Evolutionary conservation across 2,888 invertebrate species (phyloP).

Genomic region (Leucania comma): DNA sequence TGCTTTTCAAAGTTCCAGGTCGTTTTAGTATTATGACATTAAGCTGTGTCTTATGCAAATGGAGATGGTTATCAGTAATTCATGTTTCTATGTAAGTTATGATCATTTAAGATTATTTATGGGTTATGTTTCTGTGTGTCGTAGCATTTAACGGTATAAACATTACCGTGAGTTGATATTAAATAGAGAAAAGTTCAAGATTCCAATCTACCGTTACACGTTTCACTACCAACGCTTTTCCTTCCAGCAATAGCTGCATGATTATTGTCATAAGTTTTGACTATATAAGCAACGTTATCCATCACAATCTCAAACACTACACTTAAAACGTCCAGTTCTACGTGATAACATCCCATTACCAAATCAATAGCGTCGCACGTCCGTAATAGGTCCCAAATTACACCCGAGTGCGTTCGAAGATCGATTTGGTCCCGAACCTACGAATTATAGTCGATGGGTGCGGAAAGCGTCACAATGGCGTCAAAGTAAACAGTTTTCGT

Average conservation of each 20-base stretch:
- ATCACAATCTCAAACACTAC: constrained; percentile 32
- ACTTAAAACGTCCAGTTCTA: constrained; percentile 36
- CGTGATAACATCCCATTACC: constrained; percentile 50
- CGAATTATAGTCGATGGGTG: constrained; percentile 42
- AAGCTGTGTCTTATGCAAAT: constrained; percentile 29
- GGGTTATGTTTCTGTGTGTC: constrained; percentile 15
- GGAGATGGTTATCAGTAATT: constrained; percentile 29
- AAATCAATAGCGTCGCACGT: constrained; percentile 57
- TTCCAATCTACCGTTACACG: constrained; percentile 4
- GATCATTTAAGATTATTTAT: constrained; percentile 48
- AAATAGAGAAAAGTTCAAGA: constrained; percentile 24
- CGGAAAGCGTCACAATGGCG: constrained; percentile 63
- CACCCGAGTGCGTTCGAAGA: constrained; percentile 46
- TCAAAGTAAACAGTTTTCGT: constrained; percentile 70
- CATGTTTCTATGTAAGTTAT: constrained; percentile 36
- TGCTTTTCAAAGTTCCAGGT: constrained; percentile 44
- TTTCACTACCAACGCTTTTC: constrained; percentile 1
- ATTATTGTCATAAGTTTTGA: constrained; percentile 7
- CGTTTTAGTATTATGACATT: constrained; percentile 40
- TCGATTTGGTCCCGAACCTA: constrained; percentile 51
- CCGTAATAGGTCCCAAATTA: constrained; percentile 56
- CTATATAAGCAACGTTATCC: constrained; percentile 13
- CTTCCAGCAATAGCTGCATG: neutral
- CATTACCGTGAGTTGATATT: constrained; percentile 10
- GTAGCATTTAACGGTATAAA: constrained; percentile 28